These are phyloP conservation scores for Drosophila paramelanica DNA, from an alignment of 2,888 invertebrate genomes.

Conservation along the genomic window DNA sequence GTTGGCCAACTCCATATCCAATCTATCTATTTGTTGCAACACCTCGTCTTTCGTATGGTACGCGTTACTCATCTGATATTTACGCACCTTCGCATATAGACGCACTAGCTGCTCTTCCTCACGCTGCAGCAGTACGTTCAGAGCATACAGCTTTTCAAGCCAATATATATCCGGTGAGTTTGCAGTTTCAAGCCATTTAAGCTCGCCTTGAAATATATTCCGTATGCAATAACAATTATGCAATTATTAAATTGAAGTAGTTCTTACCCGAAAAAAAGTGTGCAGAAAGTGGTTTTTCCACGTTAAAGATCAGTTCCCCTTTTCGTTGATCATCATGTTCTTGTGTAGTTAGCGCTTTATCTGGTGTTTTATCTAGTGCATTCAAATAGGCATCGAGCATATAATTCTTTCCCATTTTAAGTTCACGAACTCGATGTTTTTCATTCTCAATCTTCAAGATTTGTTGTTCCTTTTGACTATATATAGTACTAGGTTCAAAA, in stretches of 20 bases:
- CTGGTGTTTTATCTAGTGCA: slow-evolving; percentile 85
- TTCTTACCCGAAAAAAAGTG: slow-evolving; percentile 14
- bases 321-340: slow-evolving; percentile 15
- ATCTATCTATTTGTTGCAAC: slow-evolving; percentile 80
- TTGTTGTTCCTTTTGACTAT: slow-evolving; percentile 90
- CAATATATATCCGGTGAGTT: slow-evolving; percentile 87
- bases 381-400: slow-evolving; percentile 91
- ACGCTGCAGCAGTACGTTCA: slow-evolving; percentile 90
- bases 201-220: slow-evolving; percentile 3
- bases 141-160: slow-evolving; percentile 89
- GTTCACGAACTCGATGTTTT: slow-evolving; percentile 90
- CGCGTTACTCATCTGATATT: slow-evolving; percentile 85
- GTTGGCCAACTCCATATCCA: slow-evolving; percentile 86
- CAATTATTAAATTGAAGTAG: background rate
- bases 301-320: background rate
- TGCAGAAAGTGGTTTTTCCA: background rate
- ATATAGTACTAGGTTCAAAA: background rate
- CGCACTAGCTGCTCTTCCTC: slow-evolving; percentile 91
- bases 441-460: slow-evolving; percentile 92
- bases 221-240: background rate
- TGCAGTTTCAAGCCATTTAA: background rate
- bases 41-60: slow-evolving; percentile 79
- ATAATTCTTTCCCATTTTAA: slow-evolving; percentile 92
- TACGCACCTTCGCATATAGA: slow-evolving; percentile 88
- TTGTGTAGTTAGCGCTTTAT: slow-evolving; percentile 1